Evolutionary conservation across 2,113 vertebrate genomes (phyloP).

Genomic region (Otus sunia): DNA sequence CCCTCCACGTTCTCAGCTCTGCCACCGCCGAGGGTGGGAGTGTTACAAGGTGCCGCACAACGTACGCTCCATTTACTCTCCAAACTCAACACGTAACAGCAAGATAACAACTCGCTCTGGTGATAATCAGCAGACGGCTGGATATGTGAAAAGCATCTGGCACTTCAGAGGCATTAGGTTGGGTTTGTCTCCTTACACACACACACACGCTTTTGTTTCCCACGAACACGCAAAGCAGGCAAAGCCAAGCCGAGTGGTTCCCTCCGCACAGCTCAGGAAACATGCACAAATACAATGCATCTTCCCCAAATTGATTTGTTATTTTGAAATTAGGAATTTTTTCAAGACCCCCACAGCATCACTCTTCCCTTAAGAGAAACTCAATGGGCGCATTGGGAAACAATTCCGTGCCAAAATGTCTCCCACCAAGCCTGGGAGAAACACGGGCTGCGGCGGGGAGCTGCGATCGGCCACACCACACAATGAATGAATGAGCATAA

Average conservation of each 20-base stretch:
- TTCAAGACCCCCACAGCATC: not conserved
- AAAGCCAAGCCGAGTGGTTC: not conserved
- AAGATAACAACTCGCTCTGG: not conserved
- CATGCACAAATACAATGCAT: not conserved
- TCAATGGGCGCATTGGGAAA: rapidly evolving
- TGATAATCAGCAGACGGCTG: not conserved
- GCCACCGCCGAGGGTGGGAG: not conserved
- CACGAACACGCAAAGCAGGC: not conserved
- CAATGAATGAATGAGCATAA: not conserved
- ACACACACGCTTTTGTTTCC: not conserved
- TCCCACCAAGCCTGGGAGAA: not conserved
- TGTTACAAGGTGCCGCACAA: rapidly evolving
- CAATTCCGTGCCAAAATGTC: not conserved
- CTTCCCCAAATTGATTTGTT: not conserved
- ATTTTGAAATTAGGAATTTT: not conserved
- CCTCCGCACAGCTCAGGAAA: not conserved
- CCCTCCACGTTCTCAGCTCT: not conserved
- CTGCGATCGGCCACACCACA: not conserved
- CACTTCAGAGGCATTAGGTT: not conserved
- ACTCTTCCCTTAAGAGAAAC: not conserved
- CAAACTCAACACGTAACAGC: not conserved
- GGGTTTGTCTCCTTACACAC: not conserved
- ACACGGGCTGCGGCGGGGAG: not conserved
- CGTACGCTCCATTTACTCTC: not conserved
- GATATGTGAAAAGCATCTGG: not conserved